phyloP scores from a whole-genome alignment of 2,113 vertebrate genomes.

The Strix uralensis region DNA sequence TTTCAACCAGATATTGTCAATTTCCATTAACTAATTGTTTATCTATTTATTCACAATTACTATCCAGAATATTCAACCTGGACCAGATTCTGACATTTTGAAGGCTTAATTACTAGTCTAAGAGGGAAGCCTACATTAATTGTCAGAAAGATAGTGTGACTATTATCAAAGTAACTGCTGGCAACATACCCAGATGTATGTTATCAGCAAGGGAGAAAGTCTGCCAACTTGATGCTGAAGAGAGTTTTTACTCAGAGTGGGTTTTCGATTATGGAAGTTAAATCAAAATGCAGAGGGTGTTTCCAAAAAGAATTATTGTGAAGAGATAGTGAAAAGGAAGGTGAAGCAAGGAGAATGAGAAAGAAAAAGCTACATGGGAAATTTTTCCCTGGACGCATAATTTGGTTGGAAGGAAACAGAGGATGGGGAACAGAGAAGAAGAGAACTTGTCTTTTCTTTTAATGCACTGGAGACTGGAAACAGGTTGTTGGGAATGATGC shows the following conservation, averaged over 20 bases:
- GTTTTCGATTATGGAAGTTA: not conserved
- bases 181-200: not conserved
- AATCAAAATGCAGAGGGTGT: not conserved
- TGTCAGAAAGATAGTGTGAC: not conserved
- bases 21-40: not conserved
- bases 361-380: not conserved
- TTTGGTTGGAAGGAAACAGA: not conserved
- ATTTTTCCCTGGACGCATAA: not conserved
- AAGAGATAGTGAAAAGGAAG: not conserved
- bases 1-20: not conserved
- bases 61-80: not conserved
- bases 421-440: not conserved
- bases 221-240: not conserved
- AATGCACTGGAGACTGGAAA: not conserved
- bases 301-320: not conserved
- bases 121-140: not conserved
- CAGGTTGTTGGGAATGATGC: not conserved
- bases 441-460: not conserved
- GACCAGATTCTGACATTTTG: conserved; percentile 17
- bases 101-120: conserved; percentile 20
- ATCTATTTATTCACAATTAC: not conserved
- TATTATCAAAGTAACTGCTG: conserved; percentile 9
- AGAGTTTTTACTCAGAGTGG: not conserved
- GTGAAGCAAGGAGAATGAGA: not conserved
- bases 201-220: conserved; percentile 4